A percentile compares a stretch with the other conserved stretches of the same genome.
Conservation (phyloP, 2,113 vertebrate genomes). For the Pimephales promelas region DNA sequence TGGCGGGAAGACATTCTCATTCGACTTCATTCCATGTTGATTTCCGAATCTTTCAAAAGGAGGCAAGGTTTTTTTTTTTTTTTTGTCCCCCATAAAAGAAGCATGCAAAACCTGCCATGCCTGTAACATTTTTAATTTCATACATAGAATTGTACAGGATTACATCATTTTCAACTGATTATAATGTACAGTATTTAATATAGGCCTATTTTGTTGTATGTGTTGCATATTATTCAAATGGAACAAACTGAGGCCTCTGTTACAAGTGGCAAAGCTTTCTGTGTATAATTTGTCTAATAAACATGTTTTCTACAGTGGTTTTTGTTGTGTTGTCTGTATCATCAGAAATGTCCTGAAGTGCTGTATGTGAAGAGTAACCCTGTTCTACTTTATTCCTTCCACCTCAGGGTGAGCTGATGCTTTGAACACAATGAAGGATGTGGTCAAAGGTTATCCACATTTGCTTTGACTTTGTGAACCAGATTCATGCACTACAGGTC, state of each 20-base stretch:
- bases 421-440: slow-evolving; percentile 38
- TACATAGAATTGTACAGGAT: slow-evolving; percentile 90
- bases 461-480: slow-evolving; percentile 45
- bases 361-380: background rate
- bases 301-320: slow-evolving; percentile 98
- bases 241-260: slow-evolving; percentile 98
- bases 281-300: slow-evolving; percentile 99
- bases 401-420: background rate
- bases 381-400: background rate
- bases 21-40: slow-evolving; percentile 66
- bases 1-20: slow-evolving; percentile 71
- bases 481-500: slow-evolving; percentile 56
- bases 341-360: background rate
- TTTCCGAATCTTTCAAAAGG: slow-evolving; percentile 73
- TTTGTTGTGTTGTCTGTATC: slow-evolving; percentile 66
- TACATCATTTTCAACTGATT: slow-evolving; percentile 91
- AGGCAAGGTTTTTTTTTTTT: slow-evolving; percentile 83
- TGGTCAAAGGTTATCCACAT: slow-evolving; percentile 41
- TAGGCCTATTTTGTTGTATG: slow-evolving; percentile 99
- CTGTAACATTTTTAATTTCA: slow-evolving; percentile 91
- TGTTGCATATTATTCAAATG: slow-evolving; percentile 98
- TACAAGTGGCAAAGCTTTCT: slow-evolving; percentile 99
- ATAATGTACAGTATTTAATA: slow-evolving; percentile 98
- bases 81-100: slow-evolving; percentile 84
- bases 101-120: slow-evolving; percentile 96